Conservation (phyloP, 1,140 invertebrate species). For the Bombus breviceps region DNA sequence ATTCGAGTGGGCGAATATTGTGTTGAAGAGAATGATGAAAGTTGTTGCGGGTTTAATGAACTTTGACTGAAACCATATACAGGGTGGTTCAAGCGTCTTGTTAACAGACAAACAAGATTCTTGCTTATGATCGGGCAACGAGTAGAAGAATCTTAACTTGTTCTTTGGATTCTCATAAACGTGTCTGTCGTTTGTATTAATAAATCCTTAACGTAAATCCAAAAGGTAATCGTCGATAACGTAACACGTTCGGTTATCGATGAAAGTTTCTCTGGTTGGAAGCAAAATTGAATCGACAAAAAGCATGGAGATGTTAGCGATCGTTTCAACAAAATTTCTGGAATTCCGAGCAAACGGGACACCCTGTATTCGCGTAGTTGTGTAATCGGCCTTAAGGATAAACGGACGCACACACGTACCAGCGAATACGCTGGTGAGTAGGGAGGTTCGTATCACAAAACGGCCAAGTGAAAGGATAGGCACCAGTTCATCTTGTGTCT, state of each 20-base stretch:
- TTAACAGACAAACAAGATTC: too few species aligned
- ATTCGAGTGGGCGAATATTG: background rate
- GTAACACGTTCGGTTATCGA: background rate
- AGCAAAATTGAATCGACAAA: background rate
- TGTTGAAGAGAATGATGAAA: slow-evolving; percentile 8
- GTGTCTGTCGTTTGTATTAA: background rate
- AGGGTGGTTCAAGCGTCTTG: background rate
- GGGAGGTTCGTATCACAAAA: slow-evolving; percentile 65
- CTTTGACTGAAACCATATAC: background rate
- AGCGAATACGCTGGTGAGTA: slow-evolving; percentile 2
- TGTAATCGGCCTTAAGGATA: slow-evolving; percentile 53
- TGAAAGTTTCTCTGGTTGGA: background rate
- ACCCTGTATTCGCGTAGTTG: slow-evolving; percentile 38
- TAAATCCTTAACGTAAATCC: background rate
- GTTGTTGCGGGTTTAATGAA: slow-evolving; percentile 22
- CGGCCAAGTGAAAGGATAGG: slow-evolving; percentile 70
- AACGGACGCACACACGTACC: slow-evolving; percentile 26
- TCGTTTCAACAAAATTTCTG: background rate
- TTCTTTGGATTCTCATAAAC: background rate
- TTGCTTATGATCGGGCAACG: too few species aligned
- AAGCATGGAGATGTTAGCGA: background rate
- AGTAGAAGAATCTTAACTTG: background rate
- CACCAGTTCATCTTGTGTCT: slow-evolving; percentile 63
- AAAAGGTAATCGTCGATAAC: too few species aligned
- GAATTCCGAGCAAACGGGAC: slow-evolving; percentile 42